These are phyloP conservation scores for Chouioia cunea DNA, from an alignment of 2,888 invertebrate species.

Conservation along the genomic window DNA sequence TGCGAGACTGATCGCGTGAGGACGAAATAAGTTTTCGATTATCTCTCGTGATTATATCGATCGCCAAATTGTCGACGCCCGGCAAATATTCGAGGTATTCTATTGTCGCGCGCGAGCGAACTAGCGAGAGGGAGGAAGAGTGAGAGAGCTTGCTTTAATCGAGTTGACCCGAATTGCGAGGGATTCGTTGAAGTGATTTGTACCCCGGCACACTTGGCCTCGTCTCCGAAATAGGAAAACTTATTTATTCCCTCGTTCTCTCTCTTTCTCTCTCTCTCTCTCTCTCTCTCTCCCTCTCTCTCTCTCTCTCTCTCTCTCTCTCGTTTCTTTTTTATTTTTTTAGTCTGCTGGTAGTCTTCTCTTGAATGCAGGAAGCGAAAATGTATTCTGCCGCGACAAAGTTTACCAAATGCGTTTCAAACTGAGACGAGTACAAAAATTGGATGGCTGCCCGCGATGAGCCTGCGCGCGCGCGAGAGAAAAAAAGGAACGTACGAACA, in stretches of 20 bases:
- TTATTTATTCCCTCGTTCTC: slow-evolving; percentile 15
- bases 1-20: slow-evolving; percentile 37
- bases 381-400: slow-evolving; percentile 48
- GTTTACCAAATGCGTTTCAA: slow-evolving; percentile 47
- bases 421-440: slow-evolving; percentile 49
- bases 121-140: background rate
- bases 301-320: background rate
- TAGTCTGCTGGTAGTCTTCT: slow-evolving; percentile 23
- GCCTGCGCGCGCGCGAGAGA: slow-evolving; percentile 3
- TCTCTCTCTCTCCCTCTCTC: background rate
- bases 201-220: slow-evolving; percentile 48
- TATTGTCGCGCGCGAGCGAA: slow-evolving; percentile 25
- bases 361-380: slow-evolving; percentile 47
- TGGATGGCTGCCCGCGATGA: slow-evolving; percentile 42
- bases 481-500: background rate
- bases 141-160: slow-evolving; percentile 31
- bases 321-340: slow-evolving; percentile 16
- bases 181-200: slow-evolving; percentile 46
- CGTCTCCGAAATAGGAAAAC: slow-evolving; percentile 24
- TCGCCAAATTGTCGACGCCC: slow-evolving; percentile 38
- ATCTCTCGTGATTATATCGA: slow-evolving; percentile 37
- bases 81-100: slow-evolving; percentile 46
- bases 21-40: slow-evolving; percentile 40
- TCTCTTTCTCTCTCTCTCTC: background rate
- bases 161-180: slow-evolving; percentile 47